Percentiles rank a stretch among this genome's conserved stretches.
Evolutionary conservation across 2,888 invertebrate species (phyloP).

Genomic region (Epirrhoe tristata): DNA sequence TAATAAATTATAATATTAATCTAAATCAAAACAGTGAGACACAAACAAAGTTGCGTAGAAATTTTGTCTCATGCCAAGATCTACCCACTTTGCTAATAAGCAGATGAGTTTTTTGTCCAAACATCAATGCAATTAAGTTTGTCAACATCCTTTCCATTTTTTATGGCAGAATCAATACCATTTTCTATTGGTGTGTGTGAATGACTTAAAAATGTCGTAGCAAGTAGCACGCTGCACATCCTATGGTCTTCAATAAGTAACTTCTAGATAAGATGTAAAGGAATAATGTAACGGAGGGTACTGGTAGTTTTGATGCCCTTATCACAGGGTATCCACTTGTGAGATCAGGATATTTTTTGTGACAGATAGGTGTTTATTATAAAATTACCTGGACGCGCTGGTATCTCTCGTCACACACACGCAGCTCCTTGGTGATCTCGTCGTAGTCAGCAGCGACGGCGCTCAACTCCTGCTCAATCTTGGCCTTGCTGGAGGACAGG

Average conservation of each 20-base stretch:
- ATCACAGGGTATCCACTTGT: no score
- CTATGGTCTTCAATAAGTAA: no score
- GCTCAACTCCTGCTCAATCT: slow-evolving; percentile 96
- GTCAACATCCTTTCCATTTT: neutral
- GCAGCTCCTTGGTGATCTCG: slow-evolving; percentile 98
- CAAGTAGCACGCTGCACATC: no score
- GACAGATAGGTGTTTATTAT: no score
- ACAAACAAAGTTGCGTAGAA: slow-evolving; percentile 26
- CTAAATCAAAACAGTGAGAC: slow-evolving; percentile 22
- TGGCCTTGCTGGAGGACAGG: slow-evolving; percentile 96
- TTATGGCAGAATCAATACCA: no score
- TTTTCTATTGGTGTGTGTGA: no score
- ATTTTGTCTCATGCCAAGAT: slow-evolving; percentile 35
- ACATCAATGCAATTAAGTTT: no score
- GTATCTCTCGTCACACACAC: slow-evolving; percentile 97
- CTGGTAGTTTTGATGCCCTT: no score
- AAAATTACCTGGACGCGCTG: slow-evolving; percentile 91
- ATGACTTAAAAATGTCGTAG: no score
- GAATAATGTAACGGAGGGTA: no score
- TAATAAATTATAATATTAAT: slow-evolving; percentile 7
- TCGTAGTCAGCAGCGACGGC: slow-evolving; percentile 98
- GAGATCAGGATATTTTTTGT: no score
- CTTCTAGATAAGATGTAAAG: no score
- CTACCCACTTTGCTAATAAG: slow-evolving; percentile 10
- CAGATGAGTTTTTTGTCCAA: neutral